Evolutionary conservation across 2,113 vertebrate genomes (phyloP), one percentile per base, ranked within the genome.

Genomic region (Panthera leo): DNA sequence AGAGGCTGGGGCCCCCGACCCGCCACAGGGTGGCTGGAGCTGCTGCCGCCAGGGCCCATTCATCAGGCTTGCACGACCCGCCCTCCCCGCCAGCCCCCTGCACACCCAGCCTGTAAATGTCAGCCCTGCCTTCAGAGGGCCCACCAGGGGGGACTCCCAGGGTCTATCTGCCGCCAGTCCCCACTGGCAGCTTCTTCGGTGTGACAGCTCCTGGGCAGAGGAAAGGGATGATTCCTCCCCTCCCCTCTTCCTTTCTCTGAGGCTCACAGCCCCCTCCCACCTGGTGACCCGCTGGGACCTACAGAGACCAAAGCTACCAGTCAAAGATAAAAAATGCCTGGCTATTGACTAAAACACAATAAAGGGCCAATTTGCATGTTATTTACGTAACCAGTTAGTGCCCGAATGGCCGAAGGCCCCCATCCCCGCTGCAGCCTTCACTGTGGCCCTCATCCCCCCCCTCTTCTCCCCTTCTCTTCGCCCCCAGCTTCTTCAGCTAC

Each of bases 1-100:
- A 70, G 29, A 94, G 58, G n/a, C 53, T 14, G 48, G 94, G 94
- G 63, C 73, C 79, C 58, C 82, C 5, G 0, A 63, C 85, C 88
- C 96, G 34, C 97, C 97, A 88, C 95, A 88, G 95, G 86, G 82
- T 0, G 0, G 76, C 95, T 95, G 13, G 84, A 73, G 53, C 89
- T 48, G 79, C 97, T 94, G 97, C 96, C 96, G 97, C 96, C 96
- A 95, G 85, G 39, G 21, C 68, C 78, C 95, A 98, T 98, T 96
- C 89, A 93, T 98, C 97, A 98, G 97, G 42, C 58, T 73, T 79
- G 55, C 73, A 14, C 7, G 45, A 27, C 51, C 21, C 34, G 45
- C n/a, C 89, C 31, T 8, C 42, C 83, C 71, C 42, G 0, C 15
- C 58, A 4, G 19, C 11, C 2, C 70, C 75, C 10, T 15, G 8